Evolutionary conservation across 2,888 invertebrate genomes (phyloP).

Genomic region (Patella depressa): DNA sequence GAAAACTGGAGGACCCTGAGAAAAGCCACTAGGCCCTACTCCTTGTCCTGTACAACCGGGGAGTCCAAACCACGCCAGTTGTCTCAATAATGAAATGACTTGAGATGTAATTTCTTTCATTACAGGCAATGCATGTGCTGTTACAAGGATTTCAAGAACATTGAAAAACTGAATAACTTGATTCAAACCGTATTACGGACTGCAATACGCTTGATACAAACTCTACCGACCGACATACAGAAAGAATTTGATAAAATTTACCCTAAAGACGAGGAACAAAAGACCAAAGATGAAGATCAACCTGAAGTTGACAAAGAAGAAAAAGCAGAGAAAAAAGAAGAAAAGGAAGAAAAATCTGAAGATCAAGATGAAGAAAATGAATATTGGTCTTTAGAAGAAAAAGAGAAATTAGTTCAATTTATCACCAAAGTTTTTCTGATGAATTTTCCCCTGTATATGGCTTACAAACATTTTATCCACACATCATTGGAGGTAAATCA

Average conservation of each 20-base stretch:
- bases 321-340: conserved; percentile 36
- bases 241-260: conserved; percentile 37
- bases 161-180: conserved; percentile 89
- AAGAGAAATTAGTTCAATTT: conserved; percentile 89
- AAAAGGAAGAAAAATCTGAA: conserved; percentile 35
- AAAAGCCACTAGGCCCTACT: too few species aligned
- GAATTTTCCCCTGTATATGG: conserved; percentile 83
- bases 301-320: conserved; percentile 53
- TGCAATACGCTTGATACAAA: conserved; percentile 82
- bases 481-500: conserved; percentile 78
- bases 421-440: conserved; percentile 89
- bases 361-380: conserved; percentile 43
- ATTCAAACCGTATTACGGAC: conserved; percentile 89
- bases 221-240: conserved; percentile 59
- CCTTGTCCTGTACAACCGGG: too few species aligned
- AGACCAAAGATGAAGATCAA: conserved; percentile 48
- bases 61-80: too few species aligned
- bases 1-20: too few species aligned
- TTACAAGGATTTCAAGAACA: conserved; percentile 91
- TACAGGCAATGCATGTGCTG: conserved; percentile 95
- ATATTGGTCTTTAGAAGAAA: conserved; percentile 84
- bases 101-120: conserved; percentile 38
- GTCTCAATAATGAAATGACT: too few species aligned
- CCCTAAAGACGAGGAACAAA: conserved; percentile 1
- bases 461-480: conserved; percentile 85